A percentile compares a stretch with the other conserved stretches of the same genome.
phyloP scores from a whole-genome alignment of 2,797 vertebrate genomes.

The Rhinella marina region DNA sequence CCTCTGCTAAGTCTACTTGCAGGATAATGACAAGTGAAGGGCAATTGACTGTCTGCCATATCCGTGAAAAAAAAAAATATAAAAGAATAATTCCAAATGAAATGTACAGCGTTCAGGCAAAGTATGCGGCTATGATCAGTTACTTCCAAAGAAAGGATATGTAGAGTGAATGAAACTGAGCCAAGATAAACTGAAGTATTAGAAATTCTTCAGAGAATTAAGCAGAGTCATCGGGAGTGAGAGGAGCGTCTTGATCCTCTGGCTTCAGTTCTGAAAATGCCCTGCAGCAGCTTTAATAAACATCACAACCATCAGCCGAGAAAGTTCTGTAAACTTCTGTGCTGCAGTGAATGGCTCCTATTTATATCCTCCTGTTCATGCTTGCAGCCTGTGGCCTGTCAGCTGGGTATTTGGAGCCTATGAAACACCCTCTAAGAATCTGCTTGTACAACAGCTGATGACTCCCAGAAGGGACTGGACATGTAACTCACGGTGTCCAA shows the following conservation, averaged over 20 bases:
- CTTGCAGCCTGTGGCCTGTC: slow-evolving; percentile 69
- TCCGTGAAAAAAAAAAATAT: neutral
- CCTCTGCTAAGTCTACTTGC: slow-evolving; percentile 83
- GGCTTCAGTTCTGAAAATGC: slow-evolving; percentile 45
- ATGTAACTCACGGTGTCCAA: slow-evolving; percentile 56
- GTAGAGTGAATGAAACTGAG: neutral
- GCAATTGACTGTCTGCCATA: slow-evolving; percentile 79
- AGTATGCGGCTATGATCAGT: neutral
- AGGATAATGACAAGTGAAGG: slow-evolving; percentile 79
- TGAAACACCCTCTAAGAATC: slow-evolving; percentile 77
- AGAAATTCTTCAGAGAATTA: slow-evolving; percentile 27
- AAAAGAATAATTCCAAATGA: slow-evolving; percentile 5
- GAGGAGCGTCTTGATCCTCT: slow-evolving; percentile 14
- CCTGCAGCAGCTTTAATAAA: slow-evolving; percentile 70
- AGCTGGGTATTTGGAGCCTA: slow-evolving; percentile 76
- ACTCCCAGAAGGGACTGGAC: slow-evolving; percentile 59
- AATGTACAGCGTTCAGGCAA: neutral
- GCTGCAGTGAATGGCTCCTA: slow-evolving; percentile 65
- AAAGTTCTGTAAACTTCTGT: slow-evolving; percentile 78
- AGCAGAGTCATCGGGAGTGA: slow-evolving; percentile 49
- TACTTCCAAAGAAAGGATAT: slow-evolving; percentile 20
- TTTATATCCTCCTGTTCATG: slow-evolving; percentile 70
- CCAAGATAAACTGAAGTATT: slow-evolving; percentile 56
- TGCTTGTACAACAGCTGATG: slow-evolving; percentile 70
- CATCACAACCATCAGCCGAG: slow-evolving; percentile 67